Percentiles rank a stretch among this genome's conserved stretches.
Evolutionary conservation across 1,140 invertebrate genomes (phyloP).

Genomic region (Cylas formicarius): DNA sequence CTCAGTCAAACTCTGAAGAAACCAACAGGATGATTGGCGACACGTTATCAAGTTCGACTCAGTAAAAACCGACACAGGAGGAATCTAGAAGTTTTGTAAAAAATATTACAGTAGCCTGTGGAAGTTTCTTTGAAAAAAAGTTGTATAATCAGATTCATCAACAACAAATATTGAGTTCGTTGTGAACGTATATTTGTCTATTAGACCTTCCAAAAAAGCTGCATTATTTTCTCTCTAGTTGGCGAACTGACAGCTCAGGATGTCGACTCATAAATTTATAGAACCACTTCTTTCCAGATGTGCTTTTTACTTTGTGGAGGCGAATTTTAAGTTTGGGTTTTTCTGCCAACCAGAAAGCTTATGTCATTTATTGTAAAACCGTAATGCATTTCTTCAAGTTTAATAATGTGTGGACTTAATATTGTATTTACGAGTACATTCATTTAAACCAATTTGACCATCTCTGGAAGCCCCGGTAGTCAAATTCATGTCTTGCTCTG

Average conservation of each 20-base stretch:
- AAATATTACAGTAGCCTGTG: too few species aligned
- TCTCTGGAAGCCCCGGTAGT: not conserved
- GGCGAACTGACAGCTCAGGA: too few species aligned
- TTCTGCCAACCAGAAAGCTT: constrained; percentile 1
- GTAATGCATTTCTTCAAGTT: constrained; percentile 1
- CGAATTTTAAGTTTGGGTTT: not conserved
- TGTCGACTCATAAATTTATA: too few species aligned
- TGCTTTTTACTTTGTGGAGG: not conserved
- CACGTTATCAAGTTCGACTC: too few species aligned
- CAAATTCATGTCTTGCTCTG: not conserved
- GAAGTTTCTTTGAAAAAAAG: too few species aligned
- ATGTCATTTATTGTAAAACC: constrained; percentile 2
- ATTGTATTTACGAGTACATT: constrained; percentile 1
- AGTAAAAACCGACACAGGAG: too few species aligned
- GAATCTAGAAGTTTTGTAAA: too few species aligned
- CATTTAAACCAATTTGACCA: not conserved
- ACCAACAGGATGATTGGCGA: too few species aligned
- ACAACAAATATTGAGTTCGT: not conserved
- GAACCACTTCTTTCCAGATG: not conserved
- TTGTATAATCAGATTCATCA: not conserved
- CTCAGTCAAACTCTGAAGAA: too few species aligned
- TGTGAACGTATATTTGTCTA: constrained; percentile 1
- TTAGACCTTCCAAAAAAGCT: constrained; percentile 1
- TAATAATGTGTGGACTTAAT: constrained; percentile 4
- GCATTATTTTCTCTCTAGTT: constrained; percentile 1